Conservation (phyloP, 2,113 vertebrate species). For the Bujurquina vittata region DNA sequence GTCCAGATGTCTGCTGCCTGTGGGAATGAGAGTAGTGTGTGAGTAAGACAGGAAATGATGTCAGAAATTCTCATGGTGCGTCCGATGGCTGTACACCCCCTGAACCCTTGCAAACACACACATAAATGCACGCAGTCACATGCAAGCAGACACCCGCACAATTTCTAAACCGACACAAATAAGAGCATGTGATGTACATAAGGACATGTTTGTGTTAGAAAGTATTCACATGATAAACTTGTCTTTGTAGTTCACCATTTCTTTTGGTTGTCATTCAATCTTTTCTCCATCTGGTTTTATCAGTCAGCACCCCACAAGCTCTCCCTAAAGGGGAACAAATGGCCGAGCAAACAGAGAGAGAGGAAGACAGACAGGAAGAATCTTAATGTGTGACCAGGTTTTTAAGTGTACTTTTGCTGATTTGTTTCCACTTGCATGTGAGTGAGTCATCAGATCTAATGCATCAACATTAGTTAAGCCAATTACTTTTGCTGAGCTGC, state of each 20-base stretch:
- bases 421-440: conserved; percentile 46
- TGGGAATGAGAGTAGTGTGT: conserved; percentile 69
- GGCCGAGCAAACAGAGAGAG: neutral
- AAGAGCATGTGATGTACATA: conserved; percentile 34
- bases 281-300: neutral
- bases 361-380: neutral
- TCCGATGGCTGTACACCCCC: neutral
- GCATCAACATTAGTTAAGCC: conserved; percentile 51
- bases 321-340: neutral
- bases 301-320: neutral
- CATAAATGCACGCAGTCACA: conserved; percentile 6
- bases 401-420: neutral
- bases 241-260: neutral
- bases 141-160: neutral
- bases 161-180: conserved; percentile 10
- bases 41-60: conserved; percentile 74
- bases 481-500: conserved; percentile 60
- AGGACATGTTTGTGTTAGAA: neutral
- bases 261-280: neutral
- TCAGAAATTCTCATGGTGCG: conserved; percentile 48
- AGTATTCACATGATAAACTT: conserved; percentile 13
- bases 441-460: conserved; percentile 49
- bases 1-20: conserved; percentile 63
- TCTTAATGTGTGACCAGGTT: neutral
- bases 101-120: neutral